A percentile compares a stretch with the other conserved stretches of the same genome.
These are phyloP conservation scores for Drosophila affinis DNA, from an alignment of 2,888 invertebrate species.

Conservation along the genomic window DNA sequence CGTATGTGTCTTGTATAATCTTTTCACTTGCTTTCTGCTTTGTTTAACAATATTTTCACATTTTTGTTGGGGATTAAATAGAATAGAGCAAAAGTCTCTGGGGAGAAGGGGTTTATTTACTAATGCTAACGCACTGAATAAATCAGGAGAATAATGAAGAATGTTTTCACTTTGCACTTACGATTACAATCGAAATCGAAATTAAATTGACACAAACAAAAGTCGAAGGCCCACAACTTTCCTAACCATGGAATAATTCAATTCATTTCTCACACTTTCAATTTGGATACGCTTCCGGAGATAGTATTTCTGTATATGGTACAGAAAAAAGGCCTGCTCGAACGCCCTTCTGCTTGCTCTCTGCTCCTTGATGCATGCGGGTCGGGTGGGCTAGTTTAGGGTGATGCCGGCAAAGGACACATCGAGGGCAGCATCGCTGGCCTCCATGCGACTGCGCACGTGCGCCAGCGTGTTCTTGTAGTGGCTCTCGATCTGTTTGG, in stretches of 20 bases:
- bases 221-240: conserved; percentile 47
- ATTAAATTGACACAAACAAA: conserved; percentile 50
- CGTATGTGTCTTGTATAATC: conserved; percentile 38
- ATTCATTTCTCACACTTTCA: conserved; percentile 33
- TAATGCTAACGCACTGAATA: conserved; percentile 55
- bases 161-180: conserved; percentile 75
- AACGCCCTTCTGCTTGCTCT: conserved; percentile 31
- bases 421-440: conserved; percentile 82
- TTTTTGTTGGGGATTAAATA: conserved; percentile 51
- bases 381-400: conserved; percentile 76
- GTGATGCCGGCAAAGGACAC: conserved; percentile 84
- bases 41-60: conserved; percentile 77
- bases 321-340: conserved; percentile 57
- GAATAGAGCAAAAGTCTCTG: conserved; percentile 52
- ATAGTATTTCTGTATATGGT: conserved; percentile 42
- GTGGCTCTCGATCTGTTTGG: conserved; percentile 97
- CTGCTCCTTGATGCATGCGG: conserved; percentile 24
- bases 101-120: conserved; percentile 40
- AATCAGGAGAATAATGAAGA: conserved; percentile 62
- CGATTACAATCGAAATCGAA: conserved; percentile 49
- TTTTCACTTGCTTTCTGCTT: conserved; percentile 44
- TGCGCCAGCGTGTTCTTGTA: conserved; percentile 95
- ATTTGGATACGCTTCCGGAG: conserved; percentile 27
- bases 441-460: conserved; percentile 87
- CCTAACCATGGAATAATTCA: conserved; percentile 38